Evolutionary conservation across 2,888 invertebrate species (phyloP).

Genomic region (Lycia hirtaria): DNA sequence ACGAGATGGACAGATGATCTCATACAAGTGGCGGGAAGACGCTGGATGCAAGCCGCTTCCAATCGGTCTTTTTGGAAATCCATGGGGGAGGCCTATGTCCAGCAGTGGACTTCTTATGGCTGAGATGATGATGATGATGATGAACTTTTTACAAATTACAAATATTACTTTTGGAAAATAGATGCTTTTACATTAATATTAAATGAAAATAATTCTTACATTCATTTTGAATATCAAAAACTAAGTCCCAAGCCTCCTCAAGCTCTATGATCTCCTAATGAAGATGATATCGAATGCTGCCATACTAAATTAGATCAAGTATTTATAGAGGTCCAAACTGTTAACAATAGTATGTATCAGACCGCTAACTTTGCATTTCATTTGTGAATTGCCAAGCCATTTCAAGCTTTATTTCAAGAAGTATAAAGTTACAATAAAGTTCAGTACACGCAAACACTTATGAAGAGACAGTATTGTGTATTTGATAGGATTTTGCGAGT

Average conservation of each 20-base stretch:
- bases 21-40: no score
- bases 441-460: not conserved
- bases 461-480: conserved; percentile 15
- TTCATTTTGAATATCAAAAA: conserved; percentile 40
- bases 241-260: not conserved
- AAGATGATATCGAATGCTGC: conserved; percentile 60
- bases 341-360: conserved; percentile 53
- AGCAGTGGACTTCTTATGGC: no score
- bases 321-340: conserved; percentile 64
- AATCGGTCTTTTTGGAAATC: no score
- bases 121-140: no score
- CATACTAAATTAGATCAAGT: conserved; percentile 50
- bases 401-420: not conserved
- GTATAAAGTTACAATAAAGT: not conserved
- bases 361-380: conserved; percentile 1
- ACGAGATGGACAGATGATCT: no score
- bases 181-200: conserved; percentile 1
- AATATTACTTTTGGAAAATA: no score
- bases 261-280: conserved; percentile 20
- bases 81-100: no score
- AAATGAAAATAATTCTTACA: conserved; percentile 39
- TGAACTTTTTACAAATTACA: no score
- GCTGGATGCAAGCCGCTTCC: no score
- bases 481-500: conserved; percentile 34
- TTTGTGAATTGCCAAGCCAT: not conserved